Percentiles rank a stretch among this genome's conserved stretches.
Conservation (phyloP, 2,113 vertebrate genomes). For the Pantherophis guttatus region DNA sequence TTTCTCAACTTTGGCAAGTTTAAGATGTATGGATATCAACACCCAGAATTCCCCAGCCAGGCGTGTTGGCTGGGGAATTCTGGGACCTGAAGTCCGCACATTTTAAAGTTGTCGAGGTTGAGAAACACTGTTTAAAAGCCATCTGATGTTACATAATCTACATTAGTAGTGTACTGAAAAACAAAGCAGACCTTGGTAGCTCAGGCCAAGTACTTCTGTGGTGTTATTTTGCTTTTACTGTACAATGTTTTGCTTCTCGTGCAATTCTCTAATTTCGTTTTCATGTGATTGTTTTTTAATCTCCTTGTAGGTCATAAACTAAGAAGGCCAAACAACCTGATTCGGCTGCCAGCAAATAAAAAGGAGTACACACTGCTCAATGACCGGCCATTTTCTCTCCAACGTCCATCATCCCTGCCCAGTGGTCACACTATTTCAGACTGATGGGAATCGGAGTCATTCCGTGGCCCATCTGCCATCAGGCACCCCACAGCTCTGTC, state of each 20-base stretch:
- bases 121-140: neutral
- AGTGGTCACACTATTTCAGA: neutral
- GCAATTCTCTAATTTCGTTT: neutral
- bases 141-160: neutral
- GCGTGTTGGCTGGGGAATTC: neutral
- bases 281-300: neutral
- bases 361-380: neutral
- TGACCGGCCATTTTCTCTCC: neutral
- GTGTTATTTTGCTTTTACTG: neutral
- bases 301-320: neutral
- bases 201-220: neutral
- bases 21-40: neutral
- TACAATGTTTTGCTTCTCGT: neutral
- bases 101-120: neutral
- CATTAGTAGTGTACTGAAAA: neutral
- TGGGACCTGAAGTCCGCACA: neutral
- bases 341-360: neutral
- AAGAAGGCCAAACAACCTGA: neutral
- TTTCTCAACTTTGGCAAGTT: too few species aligned
- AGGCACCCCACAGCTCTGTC: neutral
- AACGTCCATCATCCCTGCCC: neutral
- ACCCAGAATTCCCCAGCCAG: neutral
- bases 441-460: neutral
- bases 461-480: neutral
- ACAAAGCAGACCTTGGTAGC: neutral